Evolutionary conservation across 2,888 invertebrate genomes (phyloP), one percentile per base, ranked within the genome.

Genomic region (Pachycephus smyrnensis): DNA sequence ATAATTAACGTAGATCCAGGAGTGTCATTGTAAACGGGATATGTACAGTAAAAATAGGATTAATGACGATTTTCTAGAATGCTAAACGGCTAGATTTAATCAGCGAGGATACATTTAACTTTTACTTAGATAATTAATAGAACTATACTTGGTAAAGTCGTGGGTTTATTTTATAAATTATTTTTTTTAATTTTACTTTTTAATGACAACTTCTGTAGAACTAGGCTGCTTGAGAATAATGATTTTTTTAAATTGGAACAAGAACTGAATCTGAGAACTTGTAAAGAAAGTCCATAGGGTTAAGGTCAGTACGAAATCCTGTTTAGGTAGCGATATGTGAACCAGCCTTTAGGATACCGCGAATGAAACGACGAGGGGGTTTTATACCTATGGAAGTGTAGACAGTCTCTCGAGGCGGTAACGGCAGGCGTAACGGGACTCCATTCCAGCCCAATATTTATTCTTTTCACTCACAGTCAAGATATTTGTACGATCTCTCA

Each of bases 341-440:
- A 71, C 31, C 71, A 32, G 71, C 71, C 32, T 32, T 68, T 73
- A 75, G 76, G 80, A 69, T 73, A 77, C 78, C 73, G 79, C 73
- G 82, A 82, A 84, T 82, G 83, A 85, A 84, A 84, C 80, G 81
- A 81, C 84, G 81, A 81, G 79, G 82, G 80, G 80, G 80, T 82
- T 84, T 84, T 71, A 71, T 33, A 83, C 75, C 82, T 80, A 76
- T 83, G 83, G 77, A 82, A 80, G 73, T 37, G 71, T 30, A 37
- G 31, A 76, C 55, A 40, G 33, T 85, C 86, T 87, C 90, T 90
- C 86, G 87, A 90, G 90, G 90, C 90, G 88, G 89, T 91, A 91
- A 91, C 91, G 91, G 91, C 90, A 91, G 89, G 88, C 85, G 84
- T 91, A 91, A 91, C 91, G 91, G 91, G 88, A 90, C 86, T 79